A percentile compares a stretch with the other conserved stretches of the same genome.
phyloP scores from a whole-genome alignment of 2,888 invertebrate genomes.

The Sylvicola cinctus region DNA sequence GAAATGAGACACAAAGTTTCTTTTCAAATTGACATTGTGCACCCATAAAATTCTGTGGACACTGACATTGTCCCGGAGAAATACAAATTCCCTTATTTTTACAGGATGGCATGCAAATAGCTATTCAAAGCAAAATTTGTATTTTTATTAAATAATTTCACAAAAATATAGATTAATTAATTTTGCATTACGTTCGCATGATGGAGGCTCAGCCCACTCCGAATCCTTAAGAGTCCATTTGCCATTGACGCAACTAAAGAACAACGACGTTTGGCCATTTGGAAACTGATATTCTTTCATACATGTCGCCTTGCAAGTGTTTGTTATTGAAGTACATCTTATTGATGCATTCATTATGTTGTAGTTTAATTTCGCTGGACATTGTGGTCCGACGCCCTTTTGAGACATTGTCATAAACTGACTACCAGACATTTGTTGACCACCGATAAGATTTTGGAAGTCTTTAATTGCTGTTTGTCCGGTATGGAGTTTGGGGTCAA shows the following conservation, averaged over 20 bases:
- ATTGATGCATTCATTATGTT: slow-evolving; percentile 18
- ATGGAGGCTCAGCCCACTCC: slow-evolving; percentile 24
- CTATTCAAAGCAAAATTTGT: slow-evolving; percentile 25
- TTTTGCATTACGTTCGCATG: slow-evolving; percentile 35
- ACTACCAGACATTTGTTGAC: too few species aligned
- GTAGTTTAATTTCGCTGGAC: slow-evolving; percentile 4
- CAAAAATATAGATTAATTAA: slow-evolving; percentile 1
- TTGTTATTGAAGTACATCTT: slow-evolving; percentile 17
- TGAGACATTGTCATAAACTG: too few species aligned
- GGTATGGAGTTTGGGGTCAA: too few species aligned
- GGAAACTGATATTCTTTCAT: slow-evolving; percentile 29
- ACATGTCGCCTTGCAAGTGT: slow-evolving; percentile 32
- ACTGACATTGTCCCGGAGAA: slow-evolving; percentile 52
- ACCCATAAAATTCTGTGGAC: slow-evolving; percentile 50
- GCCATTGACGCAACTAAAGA: slow-evolving; percentile 27
- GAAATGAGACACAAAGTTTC: slow-evolving; percentile 44
- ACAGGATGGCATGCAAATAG: slow-evolving; percentile 52
- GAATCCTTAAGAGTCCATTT: slow-evolving; percentile 22
- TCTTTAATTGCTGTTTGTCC: too few species aligned
- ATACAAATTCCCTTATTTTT: slow-evolving; percentile 65
- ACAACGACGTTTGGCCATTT: slow-evolving; percentile 26
- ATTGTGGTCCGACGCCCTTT: neutral
- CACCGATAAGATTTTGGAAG: too few species aligned
- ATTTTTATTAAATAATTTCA: neutral
- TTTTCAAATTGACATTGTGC: slow-evolving; percentile 53